Evolutionary conservation across 2,113 vertebrate species (phyloP).

Genomic region (Cyanistes caeruleus): DNA sequence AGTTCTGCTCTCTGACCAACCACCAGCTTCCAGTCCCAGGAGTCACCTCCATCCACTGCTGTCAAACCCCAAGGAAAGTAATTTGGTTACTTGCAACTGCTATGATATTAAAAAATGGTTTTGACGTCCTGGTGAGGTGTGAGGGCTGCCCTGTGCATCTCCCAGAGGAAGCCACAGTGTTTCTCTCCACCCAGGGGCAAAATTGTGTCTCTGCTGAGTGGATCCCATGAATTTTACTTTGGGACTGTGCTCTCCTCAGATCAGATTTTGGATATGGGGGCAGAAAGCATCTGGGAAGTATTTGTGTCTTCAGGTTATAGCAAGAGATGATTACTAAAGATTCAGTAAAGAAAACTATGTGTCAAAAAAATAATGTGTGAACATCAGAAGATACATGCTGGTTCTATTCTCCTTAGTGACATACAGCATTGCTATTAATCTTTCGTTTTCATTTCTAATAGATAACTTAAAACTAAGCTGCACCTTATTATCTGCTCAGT

Average conservation of each 20-base stretch:
- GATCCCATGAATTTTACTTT: not conserved
- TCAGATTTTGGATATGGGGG: not conserved
- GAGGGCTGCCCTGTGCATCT: not conserved
- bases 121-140: not conserved
- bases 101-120: not conserved
- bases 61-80: not conserved
- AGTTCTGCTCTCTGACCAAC: not conserved
- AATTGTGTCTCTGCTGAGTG: not conserved
- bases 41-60: not conserved
- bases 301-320: not conserved
- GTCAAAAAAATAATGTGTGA: not conserved
- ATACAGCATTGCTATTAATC: not conserved
- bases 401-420: not conserved
- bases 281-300: not conserved
- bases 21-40: not conserved
- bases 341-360: not conserved
- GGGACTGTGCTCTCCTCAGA: accelerated
- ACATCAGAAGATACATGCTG: not conserved
- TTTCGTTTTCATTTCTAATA: not conserved
- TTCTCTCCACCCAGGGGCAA: not conserved
- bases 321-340: not conserved
- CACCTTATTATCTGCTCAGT: not conserved
- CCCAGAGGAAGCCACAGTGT: not conserved
- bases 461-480: not conserved
- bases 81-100: not conserved